Evolutionary conservation across 2,113 vertebrate genomes (phyloP).

Genomic region (Misgurnus anguillicaudatus): DNA sequence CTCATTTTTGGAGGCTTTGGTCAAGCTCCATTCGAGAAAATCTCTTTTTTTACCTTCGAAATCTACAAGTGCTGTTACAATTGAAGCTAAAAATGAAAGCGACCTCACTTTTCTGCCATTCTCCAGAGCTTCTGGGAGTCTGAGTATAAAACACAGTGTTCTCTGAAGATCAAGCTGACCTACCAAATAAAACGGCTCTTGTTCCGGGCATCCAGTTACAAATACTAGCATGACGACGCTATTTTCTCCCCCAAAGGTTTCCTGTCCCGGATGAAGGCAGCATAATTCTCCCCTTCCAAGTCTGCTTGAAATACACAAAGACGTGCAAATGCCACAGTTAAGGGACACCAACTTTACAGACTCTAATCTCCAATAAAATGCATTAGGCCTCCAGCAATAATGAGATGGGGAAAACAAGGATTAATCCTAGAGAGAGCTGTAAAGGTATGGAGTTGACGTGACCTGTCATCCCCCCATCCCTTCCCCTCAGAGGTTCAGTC

Average conservation of each 20-base stretch:
- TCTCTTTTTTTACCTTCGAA: constrained; percentile 11
- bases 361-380: constrained; percentile 53
- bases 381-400: constrained; percentile 54
- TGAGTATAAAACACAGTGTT: constrained; percentile 18
- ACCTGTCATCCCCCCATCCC: constrained; percentile 25
- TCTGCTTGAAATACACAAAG: background rate
- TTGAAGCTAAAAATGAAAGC: constrained; percentile 6
- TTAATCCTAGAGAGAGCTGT: constrained; percentile 32
- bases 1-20: constrained; percentile 21
- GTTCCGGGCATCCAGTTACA: constrained; percentile 19
- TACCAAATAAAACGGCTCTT: constrained; percentile 14
- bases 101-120: constrained; percentile 19
- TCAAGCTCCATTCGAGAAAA: background rate
- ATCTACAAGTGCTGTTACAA: background rate
- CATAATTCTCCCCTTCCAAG: background rate
- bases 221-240: constrained; percentile 4
- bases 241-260: constrained; percentile 2
- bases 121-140: background rate
- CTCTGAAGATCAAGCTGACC: constrained; percentile 28
- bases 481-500: constrained; percentile 32
- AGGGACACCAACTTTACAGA: constrained; percentile 44
- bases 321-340: constrained; percentile 22
- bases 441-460: constrained; percentile 45
- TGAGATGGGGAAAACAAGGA: constrained; percentile 49
- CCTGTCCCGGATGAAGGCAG: background rate